These are phyloP conservation scores for Sabatieria punctata DNA, from an alignment of 2,888 invertebrate species.

Conservation along the genomic window DNA sequence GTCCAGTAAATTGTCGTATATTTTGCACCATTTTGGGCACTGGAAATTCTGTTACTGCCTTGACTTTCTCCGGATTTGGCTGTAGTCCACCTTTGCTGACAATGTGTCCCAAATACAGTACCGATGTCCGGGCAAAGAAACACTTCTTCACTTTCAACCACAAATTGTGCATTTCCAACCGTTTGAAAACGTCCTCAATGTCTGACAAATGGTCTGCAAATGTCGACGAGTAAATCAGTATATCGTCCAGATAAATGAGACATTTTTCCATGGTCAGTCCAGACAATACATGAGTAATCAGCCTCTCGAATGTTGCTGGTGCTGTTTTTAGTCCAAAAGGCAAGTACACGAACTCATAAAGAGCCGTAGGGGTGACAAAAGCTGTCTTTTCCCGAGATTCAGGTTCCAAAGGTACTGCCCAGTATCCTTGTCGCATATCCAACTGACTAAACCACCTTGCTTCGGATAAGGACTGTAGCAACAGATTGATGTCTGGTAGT, in stretches of 20 bases:
- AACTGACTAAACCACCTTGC: slow-evolving; percentile 7
- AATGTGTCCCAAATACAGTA: not conserved
- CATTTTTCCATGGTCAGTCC: not conserved
- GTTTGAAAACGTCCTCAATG: not conserved
- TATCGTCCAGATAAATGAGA: not conserved
- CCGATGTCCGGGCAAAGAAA: not conserved
- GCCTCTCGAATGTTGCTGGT: slow-evolving; percentile 9
- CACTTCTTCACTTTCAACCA: not conserved
- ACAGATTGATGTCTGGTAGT: slow-evolving; percentile 7
- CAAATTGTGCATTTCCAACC: not conserved
- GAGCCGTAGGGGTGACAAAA: slow-evolving; percentile 8
- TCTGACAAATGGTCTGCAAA: not conserved
- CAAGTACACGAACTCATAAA: slow-evolving; percentile 8
- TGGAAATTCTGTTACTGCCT: not conserved
- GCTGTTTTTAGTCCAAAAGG: slow-evolving; percentile 11
- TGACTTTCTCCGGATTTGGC: not conserved
- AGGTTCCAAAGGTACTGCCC: slow-evolving; percentile 8
- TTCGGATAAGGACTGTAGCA: slow-evolving; percentile 7
- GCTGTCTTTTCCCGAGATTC: slow-evolving; percentile 8
- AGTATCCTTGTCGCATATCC: slow-evolving; percentile 12
- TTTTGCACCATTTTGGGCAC: not conserved
- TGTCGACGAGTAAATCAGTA: not conserved
- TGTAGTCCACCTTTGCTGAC: not conserved
- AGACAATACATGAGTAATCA: slow-evolving; percentile 6
- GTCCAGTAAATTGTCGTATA: not conserved